A percentile compares a stretch with the other conserved stretches of the same genome.
Conservation (phyloP, 53 echinoderm and acorn worm genomes). For the Echinometra lucunter region DNA sequence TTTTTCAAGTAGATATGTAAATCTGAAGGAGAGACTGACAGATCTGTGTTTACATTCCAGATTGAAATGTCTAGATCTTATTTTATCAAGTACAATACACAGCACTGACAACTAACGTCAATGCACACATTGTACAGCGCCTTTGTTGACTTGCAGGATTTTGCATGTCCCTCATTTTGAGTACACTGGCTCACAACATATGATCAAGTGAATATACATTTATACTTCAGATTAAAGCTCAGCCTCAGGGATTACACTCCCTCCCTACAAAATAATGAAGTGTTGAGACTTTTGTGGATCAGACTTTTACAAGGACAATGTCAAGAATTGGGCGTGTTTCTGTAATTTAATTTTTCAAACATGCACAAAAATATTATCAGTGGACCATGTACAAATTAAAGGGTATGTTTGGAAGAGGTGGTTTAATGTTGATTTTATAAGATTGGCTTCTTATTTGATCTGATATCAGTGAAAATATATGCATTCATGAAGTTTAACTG, state of each 20-base stretch:
- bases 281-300: not conserved
- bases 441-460: not conserved
- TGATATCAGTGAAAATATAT: not conserved
- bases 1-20: not conserved
- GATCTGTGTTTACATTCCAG: not conserved
- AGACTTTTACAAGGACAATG: not conserved
- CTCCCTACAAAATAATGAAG: not conserved
- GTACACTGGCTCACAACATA: slow-evolving; percentile 11
- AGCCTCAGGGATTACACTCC: not conserved
- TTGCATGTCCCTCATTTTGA: not conserved
- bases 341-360: not conserved
- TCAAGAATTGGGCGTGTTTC: not conserved
- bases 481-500: not conserved
- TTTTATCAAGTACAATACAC: not conserved
- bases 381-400: not conserved
- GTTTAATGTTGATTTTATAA: not conserved
- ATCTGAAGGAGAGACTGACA: not conserved
- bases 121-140: not conserved
- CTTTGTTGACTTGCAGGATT: not conserved
- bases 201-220: not conserved
- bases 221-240: slow-evolving; percentile 23
- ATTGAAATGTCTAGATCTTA: slow-evolving; percentile 15
- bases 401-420: not conserved
- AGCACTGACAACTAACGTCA: not conserved
- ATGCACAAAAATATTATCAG: not conserved